Percentiles rank a stretch among this genome's conserved stretches.
Conservation (phyloP, 2,797 vertebrate genomes). For the Intellagama lesueurii region DNA sequence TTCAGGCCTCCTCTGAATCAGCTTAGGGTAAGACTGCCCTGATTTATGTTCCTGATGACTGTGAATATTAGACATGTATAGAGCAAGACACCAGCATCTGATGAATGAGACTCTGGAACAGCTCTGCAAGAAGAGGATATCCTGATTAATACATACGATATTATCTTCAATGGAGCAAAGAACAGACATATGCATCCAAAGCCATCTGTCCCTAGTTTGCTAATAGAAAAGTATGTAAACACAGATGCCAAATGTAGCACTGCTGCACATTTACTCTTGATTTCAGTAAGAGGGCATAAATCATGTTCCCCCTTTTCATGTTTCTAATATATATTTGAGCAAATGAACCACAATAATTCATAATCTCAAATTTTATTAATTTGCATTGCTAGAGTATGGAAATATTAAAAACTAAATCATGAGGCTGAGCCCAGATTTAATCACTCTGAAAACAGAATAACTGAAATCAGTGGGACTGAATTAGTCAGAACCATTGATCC, state of each 20-base stretch:
- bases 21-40: no score
- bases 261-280: conserved; percentile 26
- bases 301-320: neutral
- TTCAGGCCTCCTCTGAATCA: no score
- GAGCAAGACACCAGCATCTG: neutral
- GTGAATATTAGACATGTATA: neutral
- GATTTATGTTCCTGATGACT: neutral
- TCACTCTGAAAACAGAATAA: neutral
- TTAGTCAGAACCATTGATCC: neutral
- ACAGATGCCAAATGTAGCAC: neutral
- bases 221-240: conserved; percentile 36
- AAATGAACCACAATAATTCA: conserved; percentile 13
- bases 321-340: neutral
- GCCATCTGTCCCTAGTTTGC: conserved; percentile 32
- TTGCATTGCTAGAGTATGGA: conserved; percentile 13
- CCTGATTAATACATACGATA: conserved; percentile 14
- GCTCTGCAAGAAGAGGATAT: neutral
- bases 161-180: conserved; percentile 24
- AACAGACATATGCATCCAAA: conserved; percentile 33
- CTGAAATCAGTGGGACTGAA: neutral
- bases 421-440: neutral
- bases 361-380: neutral
- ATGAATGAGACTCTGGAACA: conserved; percentile 17
- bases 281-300: neutral
- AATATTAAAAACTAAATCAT: conserved; percentile 44